These are phyloP conservation scores for Mus minutoides DNA, from an alignment of 2,797 vertebrate genomes.

Conservation along the genomic window DNA sequence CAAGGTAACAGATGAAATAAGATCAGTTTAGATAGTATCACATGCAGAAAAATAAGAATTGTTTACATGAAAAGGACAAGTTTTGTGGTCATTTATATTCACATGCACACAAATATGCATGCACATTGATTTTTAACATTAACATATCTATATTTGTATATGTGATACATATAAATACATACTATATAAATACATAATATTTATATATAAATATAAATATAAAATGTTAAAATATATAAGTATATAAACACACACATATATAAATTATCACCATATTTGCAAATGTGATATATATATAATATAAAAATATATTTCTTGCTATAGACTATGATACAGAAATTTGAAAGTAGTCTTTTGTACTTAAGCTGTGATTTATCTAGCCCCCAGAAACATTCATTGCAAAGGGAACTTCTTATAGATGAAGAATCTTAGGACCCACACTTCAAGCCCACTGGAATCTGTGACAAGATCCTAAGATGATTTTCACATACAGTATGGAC, in stretches of 20 bases:
- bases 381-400: neutral
- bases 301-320: conserved; percentile 9
- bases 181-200: neutral
- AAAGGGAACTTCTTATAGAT: neutral
- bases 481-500: neutral
- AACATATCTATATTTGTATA: neutral
- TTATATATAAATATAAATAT: too few relatives aligned
- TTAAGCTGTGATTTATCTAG: neutral
- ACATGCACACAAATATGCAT: neutral
- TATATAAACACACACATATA: neutral
- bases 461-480: neutral
- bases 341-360: conserved; percentile 11
- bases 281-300: neutral
- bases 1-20: conserved; percentile 45
- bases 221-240: too few relatives aligned
- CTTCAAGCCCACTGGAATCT: neutral
- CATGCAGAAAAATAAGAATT: conserved; percentile 8
- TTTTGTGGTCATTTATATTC: neutral
- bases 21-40: conserved; percentile 4
- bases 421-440: neutral
- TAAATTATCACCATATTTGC: neutral
- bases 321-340: neutral
- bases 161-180: neutral
- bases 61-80: conserved; percentile 9
- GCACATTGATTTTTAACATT: neutral